Base-by-base conservation (phyloP, 1,140 invertebrate genomes). In the Sipha flava region DNA sequence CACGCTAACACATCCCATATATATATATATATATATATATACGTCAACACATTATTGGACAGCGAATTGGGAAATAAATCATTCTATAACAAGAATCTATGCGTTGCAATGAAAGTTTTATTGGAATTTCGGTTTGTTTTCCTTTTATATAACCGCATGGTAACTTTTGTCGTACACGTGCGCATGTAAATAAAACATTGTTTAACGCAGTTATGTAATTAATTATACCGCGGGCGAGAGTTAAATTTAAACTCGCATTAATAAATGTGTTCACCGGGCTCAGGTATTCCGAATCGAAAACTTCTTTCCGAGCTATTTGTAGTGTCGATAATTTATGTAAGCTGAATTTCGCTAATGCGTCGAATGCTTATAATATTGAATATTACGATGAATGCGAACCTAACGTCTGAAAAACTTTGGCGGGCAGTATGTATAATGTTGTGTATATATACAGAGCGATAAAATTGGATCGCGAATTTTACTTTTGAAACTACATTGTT, bases 51-150 rank as follows among this genome's bases (percentile, higher is more conserved):
- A n/a, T n/a, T n/a, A n/a, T n/a, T n/a, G n/a, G n/a, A n/a, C n/a
- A n/a, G n/a, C n/a, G n/a, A n/a, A n/a, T n/a, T n/a, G n/a, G 7
- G 12, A 34, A 64, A 64, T 16, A 34, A 34, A 64, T 31, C 59
- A 18, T 34, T 34, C 59, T n/a, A n/a, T 34, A 34, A 64, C 18
- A 37, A 9, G n/a, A n/a, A n/a, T n/a, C n/a, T n/a, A n/a, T n/a
- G n/a, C n/a, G n/a, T n/a, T 37, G 54, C 54, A 57, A 66, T 66
- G n/a, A 66, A 66, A 66, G 62, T 66, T 66, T 64, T 14, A 37
- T 34, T 21, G 12, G 9, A 40, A 21, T 40, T 66, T 66, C 18
- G 62, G 34, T 66, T 40, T 40, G 62, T 66, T 66, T 64, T 66
- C 34, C n/a, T 66, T 66, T 23, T n/a, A n/a, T n/a, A n/a, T n/a